Percentiles rank a stretch among this genome's conserved stretches.
phyloP scores from a whole-genome alignment of 1,140 invertebrate genomes.

The Nasonia longicornis region DNA sequence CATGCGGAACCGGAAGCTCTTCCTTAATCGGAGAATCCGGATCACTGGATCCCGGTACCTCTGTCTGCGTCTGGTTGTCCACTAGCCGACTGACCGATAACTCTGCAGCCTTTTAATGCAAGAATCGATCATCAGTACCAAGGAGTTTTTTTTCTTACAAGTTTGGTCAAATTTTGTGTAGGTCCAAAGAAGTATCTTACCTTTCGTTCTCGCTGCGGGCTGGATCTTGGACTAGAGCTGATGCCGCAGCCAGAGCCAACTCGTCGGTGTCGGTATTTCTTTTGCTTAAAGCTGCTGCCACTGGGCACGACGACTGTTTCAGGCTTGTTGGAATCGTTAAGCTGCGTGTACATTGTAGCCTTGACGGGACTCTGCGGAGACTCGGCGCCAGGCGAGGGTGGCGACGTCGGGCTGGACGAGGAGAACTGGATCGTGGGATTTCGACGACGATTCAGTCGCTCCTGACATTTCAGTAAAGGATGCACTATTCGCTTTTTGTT shows the following conservation, averaged over 20 bases:
- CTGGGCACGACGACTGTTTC: conserved; percentile 69
- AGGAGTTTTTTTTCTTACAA: neutral
- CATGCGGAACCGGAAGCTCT: neutral
- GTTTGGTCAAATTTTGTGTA: neutral
- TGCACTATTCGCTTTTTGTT: conserved; percentile 74
- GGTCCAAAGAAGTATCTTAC: conserved; percentile 45
- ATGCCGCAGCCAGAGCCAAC: conserved; percentile 72
- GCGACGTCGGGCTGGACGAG: conserved; percentile 68
- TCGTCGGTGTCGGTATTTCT: conserved; percentile 70
- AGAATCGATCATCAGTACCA: neutral
- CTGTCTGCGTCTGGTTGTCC: conserved; percentile 78
- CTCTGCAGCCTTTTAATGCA: conserved; percentile 55
- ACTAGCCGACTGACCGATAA: conserved; percentile 60
- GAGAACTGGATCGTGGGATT: conserved; percentile 58
- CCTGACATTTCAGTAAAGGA: conserved; percentile 74
- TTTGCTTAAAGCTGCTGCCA: conserved; percentile 65
- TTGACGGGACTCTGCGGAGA: conserved; percentile 69
- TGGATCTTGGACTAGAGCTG: conserved; percentile 69
- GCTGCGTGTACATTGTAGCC: conserved; percentile 72
- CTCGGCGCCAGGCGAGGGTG: conserved; percentile 65
- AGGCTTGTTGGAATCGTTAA: conserved; percentile 72
- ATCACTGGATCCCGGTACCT: conserved; percentile 62
- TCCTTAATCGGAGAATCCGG: neutral
- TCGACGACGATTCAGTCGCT: conserved; percentile 69
- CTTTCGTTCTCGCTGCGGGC: conserved; percentile 71